Conservation (phyloP, 1,140 invertebrate genomes). For the Aleiodes sp. region DNA sequence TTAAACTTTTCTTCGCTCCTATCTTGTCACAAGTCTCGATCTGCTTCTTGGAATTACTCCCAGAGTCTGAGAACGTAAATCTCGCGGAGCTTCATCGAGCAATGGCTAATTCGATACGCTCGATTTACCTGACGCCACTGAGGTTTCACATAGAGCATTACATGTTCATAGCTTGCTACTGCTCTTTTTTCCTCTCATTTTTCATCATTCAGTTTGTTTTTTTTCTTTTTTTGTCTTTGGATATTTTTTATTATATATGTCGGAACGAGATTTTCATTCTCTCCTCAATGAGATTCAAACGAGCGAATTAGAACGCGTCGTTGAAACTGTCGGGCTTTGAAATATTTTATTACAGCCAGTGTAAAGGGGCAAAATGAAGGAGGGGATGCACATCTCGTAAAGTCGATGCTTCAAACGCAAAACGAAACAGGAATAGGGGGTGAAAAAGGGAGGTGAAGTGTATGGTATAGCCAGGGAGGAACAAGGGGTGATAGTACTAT, state of each 20-base stretch:
- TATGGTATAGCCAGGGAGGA: too few species aligned
- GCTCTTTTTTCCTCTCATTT: background rate
- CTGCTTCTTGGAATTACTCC: background rate
- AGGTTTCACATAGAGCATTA: background rate
- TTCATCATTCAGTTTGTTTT: background rate
- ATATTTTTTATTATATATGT: background rate
- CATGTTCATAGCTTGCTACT: background rate
- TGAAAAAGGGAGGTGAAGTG: too few species aligned
- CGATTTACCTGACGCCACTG: constrained; percentile 30
- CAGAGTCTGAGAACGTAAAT: constrained; percentile 1
- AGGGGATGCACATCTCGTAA: constrained; percentile 25
- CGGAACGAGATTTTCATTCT: background rate
- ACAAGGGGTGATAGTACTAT: too few species aligned
- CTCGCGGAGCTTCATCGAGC: constrained; percentile 28
- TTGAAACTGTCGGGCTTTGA: constrained; percentile 10
- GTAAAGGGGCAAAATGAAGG: background rate
- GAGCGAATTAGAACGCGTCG: background rate
- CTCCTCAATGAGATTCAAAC: constrained; percentile 1
- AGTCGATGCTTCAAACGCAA: constrained; percentile 39
- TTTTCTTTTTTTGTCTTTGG: background rate
- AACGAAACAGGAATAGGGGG: constrained; percentile 26
- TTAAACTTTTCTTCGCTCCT: background rate
- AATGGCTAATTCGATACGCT: constrained; percentile 35
- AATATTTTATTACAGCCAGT: constrained; percentile 27
- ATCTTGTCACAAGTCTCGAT: background rate